phyloP scores from a whole-genome alignment of 2,888 invertebrate genomes.

The Heliconius cydno region DNA sequence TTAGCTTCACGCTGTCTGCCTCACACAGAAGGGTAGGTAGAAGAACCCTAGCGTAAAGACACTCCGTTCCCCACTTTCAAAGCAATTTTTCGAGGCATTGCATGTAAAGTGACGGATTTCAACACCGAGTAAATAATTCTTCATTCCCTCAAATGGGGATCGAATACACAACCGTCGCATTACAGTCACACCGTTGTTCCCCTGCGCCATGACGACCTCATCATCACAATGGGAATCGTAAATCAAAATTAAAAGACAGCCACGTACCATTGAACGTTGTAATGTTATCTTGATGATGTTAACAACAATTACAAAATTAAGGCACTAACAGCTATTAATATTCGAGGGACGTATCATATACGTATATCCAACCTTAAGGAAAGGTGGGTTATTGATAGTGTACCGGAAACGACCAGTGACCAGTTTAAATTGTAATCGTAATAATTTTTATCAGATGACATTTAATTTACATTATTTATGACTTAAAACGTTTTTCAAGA shows the following conservation, averaged over 20 bases:
- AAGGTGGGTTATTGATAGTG: conserved; percentile 38
- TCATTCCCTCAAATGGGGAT: too few relatives aligned
- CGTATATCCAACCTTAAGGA: conserved; percentile 20
- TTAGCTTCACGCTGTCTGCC: too few relatives aligned
- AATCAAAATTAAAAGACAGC: conserved; percentile 51
- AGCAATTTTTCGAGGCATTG: too few relatives aligned
- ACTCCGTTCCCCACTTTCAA: too few relatives aligned
- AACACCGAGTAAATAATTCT: too few relatives aligned
- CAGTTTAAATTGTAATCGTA: conserved; percentile 42
- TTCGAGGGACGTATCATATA: conserved; percentile 39
- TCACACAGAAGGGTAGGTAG: too few relatives aligned
- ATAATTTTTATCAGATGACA: conserved; percentile 46
- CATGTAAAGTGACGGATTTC: too few relatives aligned
- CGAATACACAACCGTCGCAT: too few relatives aligned
- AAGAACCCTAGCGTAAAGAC: too few relatives aligned
- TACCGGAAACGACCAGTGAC: conserved; percentile 40
- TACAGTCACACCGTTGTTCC: too few relatives aligned
- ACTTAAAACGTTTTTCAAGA: conserved; percentile 34
- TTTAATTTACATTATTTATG: conserved; percentile 41
- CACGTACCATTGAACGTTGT: conserved; percentile 46
- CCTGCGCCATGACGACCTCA: too few relatives aligned
- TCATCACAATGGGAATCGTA: conserved; percentile 31
- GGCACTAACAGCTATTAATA: conserved; percentile 42
- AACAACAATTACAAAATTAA: conserved; percentile 45
- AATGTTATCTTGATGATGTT: conserved; percentile 48